Base-by-base conservation (phyloP, 2,113 vertebrate genomes). In the Chlorocebus sabaeus region DNA sequence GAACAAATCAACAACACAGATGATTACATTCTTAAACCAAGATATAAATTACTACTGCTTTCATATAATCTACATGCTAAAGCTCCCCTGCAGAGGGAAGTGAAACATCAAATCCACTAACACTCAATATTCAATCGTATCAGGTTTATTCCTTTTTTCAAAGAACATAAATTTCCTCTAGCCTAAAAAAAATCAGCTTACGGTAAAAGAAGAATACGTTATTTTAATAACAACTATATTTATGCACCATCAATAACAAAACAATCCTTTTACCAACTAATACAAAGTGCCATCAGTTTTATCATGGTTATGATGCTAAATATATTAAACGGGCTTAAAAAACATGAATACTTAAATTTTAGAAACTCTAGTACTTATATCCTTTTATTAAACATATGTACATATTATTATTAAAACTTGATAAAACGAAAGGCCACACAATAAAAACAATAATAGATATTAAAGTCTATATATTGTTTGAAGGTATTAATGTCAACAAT, bases 341-440 rank as follows among this genome's bases (percentile, higher is more conserved):
- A 89, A 72, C 12, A 43, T 38, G 20, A 83, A 61, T 57, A n/a
- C n/a, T 45, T 93, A 78, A 48, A 93, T 52, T 78, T 90, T 75
- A 89, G 25, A 89, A 97, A 95, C 50, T 90, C 50, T 32, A 93
- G 35, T n/a, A 88, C 23, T 59, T 95, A 59, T 16, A 59, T 57
- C 40, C 76, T n/a, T 92, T 57, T 78, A 59, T 14, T 80, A 50
- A 79, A 93, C 8, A 87, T 52, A 96, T 14, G 23, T 57, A 78
- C 6, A 17, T 27, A 89, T 32, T 45, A 90, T 43, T 89, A 73
- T 40, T 82, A 96, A 90, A 50, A 55, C 38, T 18, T 82, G n/a
- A 70, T 27, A 92, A 61, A 87, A 82, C 32, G 27, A 87, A 95
- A 92, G 45, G 64, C 22, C 18, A 79, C 18, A 83, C 1, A 76